These are phyloP conservation scores for Pissodes strobi DNA, from an alignment of 1,140 invertebrate genomes.

Conservation along the genomic window DNA sequence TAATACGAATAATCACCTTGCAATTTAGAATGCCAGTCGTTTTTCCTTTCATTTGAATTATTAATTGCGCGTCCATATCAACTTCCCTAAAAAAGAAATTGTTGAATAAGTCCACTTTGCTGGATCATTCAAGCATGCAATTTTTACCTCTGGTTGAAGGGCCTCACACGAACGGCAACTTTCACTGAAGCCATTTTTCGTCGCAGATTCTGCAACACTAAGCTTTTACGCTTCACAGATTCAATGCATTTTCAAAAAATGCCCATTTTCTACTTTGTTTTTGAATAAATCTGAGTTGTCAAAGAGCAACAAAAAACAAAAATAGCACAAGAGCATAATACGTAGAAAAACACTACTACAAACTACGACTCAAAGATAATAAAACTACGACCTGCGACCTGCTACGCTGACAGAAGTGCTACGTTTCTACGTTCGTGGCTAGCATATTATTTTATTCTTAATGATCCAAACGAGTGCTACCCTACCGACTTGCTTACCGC, in stretches of 20 bases:
- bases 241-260: neutral
- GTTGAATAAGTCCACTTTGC: slow-evolving; percentile 46
- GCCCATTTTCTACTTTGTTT: neutral
- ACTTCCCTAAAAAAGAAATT: slow-evolving; percentile 69
- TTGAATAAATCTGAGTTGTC: neutral
- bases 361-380: too few relatives aligned
- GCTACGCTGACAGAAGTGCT: too few relatives aligned
- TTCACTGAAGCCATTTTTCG: slow-evolving; percentile 74
- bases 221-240: neutral
- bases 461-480: too few relatives aligned
- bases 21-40: slow-evolving; percentile 80
- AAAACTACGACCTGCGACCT: too few relatives aligned
- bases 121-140: slow-evolving; percentile 47
- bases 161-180: slow-evolving; percentile 79
- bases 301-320: too few relatives aligned
- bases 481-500: too few relatives aligned
- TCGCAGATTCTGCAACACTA: neutral
- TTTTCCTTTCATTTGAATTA: slow-evolving; percentile 86
- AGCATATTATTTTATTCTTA: too few relatives aligned
- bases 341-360: too few relatives aligned
- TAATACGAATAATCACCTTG: slow-evolving; percentile 65
- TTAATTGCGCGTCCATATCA: slow-evolving; percentile 80
- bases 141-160: slow-evolving; percentile 77
- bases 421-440: too few relatives aligned
- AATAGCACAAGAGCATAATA: too few relatives aligned